Conservation (phyloP, 1,140 invertebrate genomes). For the Penaeus japonicus region DNA sequence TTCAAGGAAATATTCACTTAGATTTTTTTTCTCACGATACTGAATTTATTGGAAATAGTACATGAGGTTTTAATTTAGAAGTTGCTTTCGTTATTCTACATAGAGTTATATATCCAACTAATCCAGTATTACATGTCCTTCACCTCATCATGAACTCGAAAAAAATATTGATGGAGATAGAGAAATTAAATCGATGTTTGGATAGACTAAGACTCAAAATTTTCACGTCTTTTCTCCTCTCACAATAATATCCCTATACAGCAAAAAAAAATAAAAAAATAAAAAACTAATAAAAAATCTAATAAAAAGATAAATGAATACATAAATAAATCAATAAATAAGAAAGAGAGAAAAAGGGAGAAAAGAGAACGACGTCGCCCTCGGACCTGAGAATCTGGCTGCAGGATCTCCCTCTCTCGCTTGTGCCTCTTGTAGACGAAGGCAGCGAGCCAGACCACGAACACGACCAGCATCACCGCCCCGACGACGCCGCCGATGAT, state of each 20-base stretch:
- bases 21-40: too few relatives aligned
- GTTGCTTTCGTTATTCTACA: too few relatives aligned
- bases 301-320: neutral
- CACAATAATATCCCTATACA: neutral
- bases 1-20: too few relatives aligned
- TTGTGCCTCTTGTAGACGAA: conserved; percentile 26
- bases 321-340: neutral
- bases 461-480: conserved; percentile 27
- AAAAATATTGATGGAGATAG: too few relatives aligned
- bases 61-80: too few relatives aligned
- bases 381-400: conserved; percentile 37
- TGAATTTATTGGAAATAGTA: too few relatives aligned
- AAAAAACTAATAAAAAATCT: too few relatives aligned
- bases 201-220: too few relatives aligned
- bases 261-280: neutral
- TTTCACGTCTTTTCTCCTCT: neutral
- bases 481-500: conserved; percentile 44
- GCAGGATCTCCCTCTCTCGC: neutral
- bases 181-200: too few relatives aligned
- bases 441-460: conserved; percentile 14
- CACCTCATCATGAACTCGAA: too few relatives aligned
- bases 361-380: neutral
- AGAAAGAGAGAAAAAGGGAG: neutral
- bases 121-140: too few relatives aligned
- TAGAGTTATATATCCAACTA: too few relatives aligned